A percentile compares a stretch with the other conserved stretches of the same genome.
These are phyloP conservation scores for Aplysia californica DNA, from an alignment of 1,140 invertebrate genomes.

Conservation along the genomic window DNA sequence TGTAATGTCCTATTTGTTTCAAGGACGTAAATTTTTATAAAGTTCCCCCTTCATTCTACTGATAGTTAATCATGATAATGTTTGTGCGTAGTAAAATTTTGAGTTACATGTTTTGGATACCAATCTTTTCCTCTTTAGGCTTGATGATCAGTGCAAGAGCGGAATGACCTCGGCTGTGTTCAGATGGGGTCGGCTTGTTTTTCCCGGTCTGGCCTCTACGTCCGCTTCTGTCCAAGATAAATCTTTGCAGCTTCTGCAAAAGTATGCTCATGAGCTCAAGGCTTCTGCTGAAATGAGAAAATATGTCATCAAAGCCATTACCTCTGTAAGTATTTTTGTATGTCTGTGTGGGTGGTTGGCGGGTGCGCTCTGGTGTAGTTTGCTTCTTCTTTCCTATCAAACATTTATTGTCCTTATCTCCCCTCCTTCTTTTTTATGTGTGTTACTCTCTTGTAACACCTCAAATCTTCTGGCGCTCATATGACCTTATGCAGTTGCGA, in stretches of 20 bases:
- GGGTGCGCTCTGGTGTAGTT: neutral
- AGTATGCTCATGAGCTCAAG: neutral
- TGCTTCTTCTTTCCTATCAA: neutral
- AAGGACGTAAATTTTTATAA: too few relatives aligned
- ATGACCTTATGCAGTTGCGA: neutral
- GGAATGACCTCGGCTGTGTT: neutral
- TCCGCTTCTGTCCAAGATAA: neutral
- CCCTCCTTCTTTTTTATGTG: neutral
- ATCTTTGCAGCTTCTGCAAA: neutral
- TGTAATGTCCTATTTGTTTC: too few relatives aligned
- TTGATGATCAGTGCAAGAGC: neutral
- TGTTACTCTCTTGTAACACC: neutral
- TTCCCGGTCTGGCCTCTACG: neutral
- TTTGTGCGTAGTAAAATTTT: too few relatives aligned
- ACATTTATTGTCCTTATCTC: neutral
- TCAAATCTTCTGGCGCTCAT: neutral
- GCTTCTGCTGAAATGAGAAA: neutral
- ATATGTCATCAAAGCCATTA: constrained; percentile 4
- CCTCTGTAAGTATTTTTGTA: neutral
- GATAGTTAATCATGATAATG: too few relatives aligned
- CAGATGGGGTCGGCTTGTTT: neutral
- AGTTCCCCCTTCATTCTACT: too few relatives aligned
- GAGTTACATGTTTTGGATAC: neutral
- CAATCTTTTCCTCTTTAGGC: neutral
- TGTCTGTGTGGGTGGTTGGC: too few relatives aligned